phyloP scores from a whole-genome alignment of 2,888 invertebrate genomes.

The Apomyelois bistriatella region DNA sequence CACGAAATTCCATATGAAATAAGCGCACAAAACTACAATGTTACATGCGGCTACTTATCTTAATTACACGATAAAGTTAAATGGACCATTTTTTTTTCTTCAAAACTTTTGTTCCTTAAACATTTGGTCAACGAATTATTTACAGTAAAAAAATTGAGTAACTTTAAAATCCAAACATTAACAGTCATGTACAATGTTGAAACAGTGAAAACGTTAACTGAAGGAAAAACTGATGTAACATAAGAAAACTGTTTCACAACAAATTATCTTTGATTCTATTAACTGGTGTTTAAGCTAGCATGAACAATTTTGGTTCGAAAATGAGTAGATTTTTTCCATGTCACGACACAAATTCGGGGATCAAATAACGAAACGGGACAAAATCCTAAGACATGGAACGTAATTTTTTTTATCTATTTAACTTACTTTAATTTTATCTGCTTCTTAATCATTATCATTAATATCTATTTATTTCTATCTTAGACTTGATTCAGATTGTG shows the following conservation, averaged over 20 bases:
- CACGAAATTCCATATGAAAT: conserved; percentile 36
- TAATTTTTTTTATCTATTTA: conserved; percentile 31
- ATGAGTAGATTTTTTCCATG: neutral
- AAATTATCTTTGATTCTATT: neutral
- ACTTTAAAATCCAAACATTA: conserved; percentile 32
- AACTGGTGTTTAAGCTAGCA: neutral
- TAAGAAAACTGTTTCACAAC: too few species aligned
- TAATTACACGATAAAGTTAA: conserved; percentile 47
- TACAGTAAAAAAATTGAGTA: conserved; percentile 53
- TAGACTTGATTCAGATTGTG: conserved; percentile 75
- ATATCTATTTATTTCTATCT: conserved; percentile 59
- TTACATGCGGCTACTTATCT: conserved; percentile 19
- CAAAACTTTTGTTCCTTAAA: conserved; percentile 58
- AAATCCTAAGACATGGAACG: conserved; percentile 28
- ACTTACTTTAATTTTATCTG: conserved; percentile 40
- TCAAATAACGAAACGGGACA: conserved; percentile 3
- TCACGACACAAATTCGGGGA: neutral
- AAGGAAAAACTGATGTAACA: too few species aligned
- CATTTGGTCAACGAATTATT: conserved; percentile 61
- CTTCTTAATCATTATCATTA: conserved; percentile 49
- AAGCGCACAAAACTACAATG: conserved; percentile 41
- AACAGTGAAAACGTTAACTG: too few species aligned
- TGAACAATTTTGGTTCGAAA: neutral
- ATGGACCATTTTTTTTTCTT: conserved; percentile 69
- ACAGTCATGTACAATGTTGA: conserved; percentile 19